These are phyloP conservation scores for Smutsia temminckii DNA, from an alignment of 2,797 vertebrate species.

Conservation along the genomic window DNA sequence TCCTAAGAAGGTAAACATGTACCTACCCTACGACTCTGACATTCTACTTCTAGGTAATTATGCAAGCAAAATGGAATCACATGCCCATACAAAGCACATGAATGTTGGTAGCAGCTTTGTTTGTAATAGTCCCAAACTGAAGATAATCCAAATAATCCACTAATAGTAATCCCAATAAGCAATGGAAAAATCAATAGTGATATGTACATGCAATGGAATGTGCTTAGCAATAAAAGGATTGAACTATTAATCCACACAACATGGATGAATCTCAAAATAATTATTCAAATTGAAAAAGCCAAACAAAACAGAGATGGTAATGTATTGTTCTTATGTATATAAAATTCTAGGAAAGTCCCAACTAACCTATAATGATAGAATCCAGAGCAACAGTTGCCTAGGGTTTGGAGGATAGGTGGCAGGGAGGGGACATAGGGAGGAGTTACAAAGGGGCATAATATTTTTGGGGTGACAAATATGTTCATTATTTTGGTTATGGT, in stretches of 20 bases:
- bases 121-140: constrained; percentile 2
- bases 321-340: not conserved
- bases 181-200: not conserved
- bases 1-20: not conserved
- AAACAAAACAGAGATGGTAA: not conserved
- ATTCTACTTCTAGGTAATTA: not conserved
- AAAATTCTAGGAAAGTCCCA: not conserved
- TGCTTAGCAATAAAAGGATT: not conserved
- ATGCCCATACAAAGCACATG: not conserved
- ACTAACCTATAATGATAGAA: constrained; percentile 4
- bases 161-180: not conserved
- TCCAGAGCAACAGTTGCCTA: not conserved
- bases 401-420: not conserved
- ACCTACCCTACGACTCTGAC: not conserved
- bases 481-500: constrained; percentile 46
- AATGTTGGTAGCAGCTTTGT: constrained; percentile 17
- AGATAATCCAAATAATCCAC: constrained; percentile 7
- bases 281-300: not conserved
- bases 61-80: not conserved
- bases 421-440: not conserved
- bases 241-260: not conserved
- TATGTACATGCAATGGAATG: not conserved
- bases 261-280: not conserved
- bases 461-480: not conserved
- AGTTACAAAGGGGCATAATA: not conserved